phyloP scores from a whole-genome alignment of 2,113 vertebrate species.

The Fulmarus glacialis region DNA sequence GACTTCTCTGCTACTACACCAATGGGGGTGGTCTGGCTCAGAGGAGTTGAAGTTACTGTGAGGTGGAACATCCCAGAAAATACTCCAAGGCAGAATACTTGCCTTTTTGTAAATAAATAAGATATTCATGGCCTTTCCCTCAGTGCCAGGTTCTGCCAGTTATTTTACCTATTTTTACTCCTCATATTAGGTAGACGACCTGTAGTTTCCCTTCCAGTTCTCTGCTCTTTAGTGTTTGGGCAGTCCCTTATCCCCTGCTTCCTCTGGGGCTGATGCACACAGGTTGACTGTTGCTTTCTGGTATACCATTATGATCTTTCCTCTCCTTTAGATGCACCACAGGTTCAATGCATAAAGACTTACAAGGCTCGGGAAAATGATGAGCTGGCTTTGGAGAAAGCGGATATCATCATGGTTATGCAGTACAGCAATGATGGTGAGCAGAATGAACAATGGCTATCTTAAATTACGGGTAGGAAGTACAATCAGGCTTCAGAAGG shows the following conservation, averaged over 20 bases:
- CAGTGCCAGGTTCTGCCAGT: neutral
- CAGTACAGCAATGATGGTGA: constrained; percentile 90
- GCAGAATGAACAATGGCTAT: neutral
- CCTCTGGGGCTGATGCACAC: neutral
- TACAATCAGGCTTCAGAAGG: neutral
- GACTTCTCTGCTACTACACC: neutral
- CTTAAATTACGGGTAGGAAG: neutral
- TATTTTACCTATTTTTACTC: neutral
- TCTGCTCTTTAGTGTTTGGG: neutral
- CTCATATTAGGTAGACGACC: neutral
- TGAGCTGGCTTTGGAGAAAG: constrained; percentile 93
- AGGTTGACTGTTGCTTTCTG: neutral
- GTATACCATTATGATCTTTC: neutral
- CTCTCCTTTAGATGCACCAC: constrained; percentile 78
- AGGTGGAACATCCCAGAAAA: neutral
- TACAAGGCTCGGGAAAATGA: constrained; percentile 92
- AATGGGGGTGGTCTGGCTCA: neutral
- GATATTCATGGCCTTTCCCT: neutral
- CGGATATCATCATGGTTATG: constrained; percentile 89
- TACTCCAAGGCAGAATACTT: neutral
- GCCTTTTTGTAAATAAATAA: neutral
- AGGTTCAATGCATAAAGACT: constrained; percentile 91
- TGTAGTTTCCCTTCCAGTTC: neutral
- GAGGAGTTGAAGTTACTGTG: neutral
- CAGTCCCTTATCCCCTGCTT: neutral